Base-by-base conservation (phyloP, 2,888 invertebrate genomes). In the Melipona bicolor region DNA sequence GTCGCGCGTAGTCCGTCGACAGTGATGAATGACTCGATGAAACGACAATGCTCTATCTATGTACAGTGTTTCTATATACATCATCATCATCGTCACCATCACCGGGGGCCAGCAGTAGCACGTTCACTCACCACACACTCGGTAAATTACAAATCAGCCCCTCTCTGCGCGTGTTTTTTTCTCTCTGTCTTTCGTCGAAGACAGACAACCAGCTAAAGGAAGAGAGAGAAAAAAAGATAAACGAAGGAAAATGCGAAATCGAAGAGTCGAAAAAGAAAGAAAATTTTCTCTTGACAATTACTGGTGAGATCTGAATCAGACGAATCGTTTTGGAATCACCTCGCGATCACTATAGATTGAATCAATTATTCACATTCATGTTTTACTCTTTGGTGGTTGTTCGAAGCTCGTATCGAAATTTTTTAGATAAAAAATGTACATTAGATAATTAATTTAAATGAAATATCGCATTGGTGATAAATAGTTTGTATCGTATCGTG, bases 31-130 rank as follows among this genome's bases (percentile, higher is more conserved):
- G 87, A 88, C 90, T 88, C 91, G 88, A 87, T 88, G 88, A 88
- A 88, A 92, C 91, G 91, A 91, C 90, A 88, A 90, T 88, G 88
- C 85, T 89, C 91, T 91, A 90, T 88, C 85, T 93, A 93, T 93
- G 89, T 93, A 93, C 93, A 93, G 87, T 67, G 80, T 80, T 78
- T 56, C 65, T 93, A 93, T 93, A 88, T 93, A 93, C 93, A 93
- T 81, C 89, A 70, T 85, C 68, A 73, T 77, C 75, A 81, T 81
- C 81, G 73, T 83, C 80, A 87, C 81, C 77, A 81, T 84, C 84
- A 81, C 78, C 81, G 61, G 17, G 69, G 85, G 61, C 61, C 61
- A 61, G 73, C 79, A 65, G 67, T 77, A 78, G 73, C 79, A 64
- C 79, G 61, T 78, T 49, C 82, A 71, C 75, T 67, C 80, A 49